Conservation (phyloP, 2,113 vertebrate species). For the Girardinichthys multiradiatus region DNA sequence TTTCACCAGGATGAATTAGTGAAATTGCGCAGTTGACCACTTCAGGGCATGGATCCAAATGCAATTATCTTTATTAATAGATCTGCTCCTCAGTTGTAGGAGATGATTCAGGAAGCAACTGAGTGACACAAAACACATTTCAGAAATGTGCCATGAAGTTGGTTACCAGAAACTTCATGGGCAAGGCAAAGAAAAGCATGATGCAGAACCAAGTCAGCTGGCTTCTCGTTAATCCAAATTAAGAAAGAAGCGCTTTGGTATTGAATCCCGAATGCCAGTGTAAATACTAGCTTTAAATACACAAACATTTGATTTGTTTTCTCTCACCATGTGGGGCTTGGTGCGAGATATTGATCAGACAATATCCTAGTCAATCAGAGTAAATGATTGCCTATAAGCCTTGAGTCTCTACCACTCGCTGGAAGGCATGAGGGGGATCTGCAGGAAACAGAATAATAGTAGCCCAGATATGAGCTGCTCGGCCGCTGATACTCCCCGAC, state of each 20-base stretch:
- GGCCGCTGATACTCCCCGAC: slow-evolving; percentile 70
- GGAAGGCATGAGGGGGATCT: slow-evolving; percentile 54
- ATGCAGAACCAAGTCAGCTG: slow-evolving; percentile 1
- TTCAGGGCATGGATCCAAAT: slow-evolving; percentile 80
- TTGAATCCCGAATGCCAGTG: slow-evolving; percentile 40
- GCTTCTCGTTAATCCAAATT: slow-evolving; percentile 39
- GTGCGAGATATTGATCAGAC: slow-evolving; percentile 78
- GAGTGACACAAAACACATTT: slow-evolving; percentile 46
- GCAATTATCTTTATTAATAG: slow-evolving; percentile 85
- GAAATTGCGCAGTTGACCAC: slow-evolving; percentile 86
- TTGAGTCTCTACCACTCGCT: slow-evolving; percentile 51
- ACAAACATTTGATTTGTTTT: slow-evolving; percentile 72
- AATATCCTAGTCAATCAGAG: slow-evolving; percentile 78
- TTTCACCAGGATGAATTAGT: slow-evolving; percentile 85
- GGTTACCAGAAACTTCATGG: neutral
- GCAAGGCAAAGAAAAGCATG: neutral
- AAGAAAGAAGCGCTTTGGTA: slow-evolving; percentile 37
- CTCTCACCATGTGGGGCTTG: slow-evolving; percentile 57
- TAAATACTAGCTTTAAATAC: slow-evolving; percentile 54
- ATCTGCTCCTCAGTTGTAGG: slow-evolving; percentile 66
- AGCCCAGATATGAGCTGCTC: slow-evolving; percentile 67
- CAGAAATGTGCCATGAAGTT: slow-evolving; percentile 18
- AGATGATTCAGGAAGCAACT: slow-evolving; percentile 60
- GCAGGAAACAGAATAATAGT: slow-evolving; percentile 66
- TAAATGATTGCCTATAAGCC: slow-evolving; percentile 80